These are phyloP conservation scores for Cactoblastis cactorum DNA, from an alignment of 2,888 invertebrate species.

Conservation along the genomic window DNA sequence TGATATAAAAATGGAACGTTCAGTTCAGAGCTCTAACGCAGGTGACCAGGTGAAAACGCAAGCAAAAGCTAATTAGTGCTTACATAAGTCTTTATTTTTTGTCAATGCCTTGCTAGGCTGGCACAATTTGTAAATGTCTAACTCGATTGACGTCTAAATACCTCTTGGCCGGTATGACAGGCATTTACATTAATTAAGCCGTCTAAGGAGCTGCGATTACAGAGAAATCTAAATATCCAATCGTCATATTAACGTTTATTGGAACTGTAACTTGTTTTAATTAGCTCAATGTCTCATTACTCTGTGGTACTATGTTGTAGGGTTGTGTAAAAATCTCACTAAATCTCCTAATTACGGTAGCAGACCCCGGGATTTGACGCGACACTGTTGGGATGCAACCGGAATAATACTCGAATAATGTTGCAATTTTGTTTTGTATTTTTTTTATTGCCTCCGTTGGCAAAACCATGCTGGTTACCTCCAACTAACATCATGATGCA, in stretches of 20 bases:
- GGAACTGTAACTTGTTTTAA: conserved; percentile 8
- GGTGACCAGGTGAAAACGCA: too few species aligned
- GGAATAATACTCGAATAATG: too few species aligned
- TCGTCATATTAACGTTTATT: conserved; percentile 6
- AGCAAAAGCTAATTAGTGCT: too few species aligned
- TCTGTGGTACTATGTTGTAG: background rate
- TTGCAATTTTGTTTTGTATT: too few species aligned
- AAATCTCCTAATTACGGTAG: too few species aligned
- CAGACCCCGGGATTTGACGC: too few species aligned
- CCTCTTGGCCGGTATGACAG: background rate
- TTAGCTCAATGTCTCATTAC: conserved; percentile 15
- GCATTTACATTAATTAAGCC: conserved; percentile 9
- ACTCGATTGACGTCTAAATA: conserved; percentile 1
- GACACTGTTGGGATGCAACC: too few species aligned
- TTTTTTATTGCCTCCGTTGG: too few species aligned
- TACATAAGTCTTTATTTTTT: background rate
- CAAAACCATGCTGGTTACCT: too few species aligned
- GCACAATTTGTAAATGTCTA: background rate
- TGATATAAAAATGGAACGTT: too few species aligned
- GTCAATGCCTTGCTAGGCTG: background rate
- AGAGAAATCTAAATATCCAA: conserved; percentile 9
- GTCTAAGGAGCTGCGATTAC: conserved; percentile 3
- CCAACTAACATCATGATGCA: too few species aligned
- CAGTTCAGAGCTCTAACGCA: too few species aligned
- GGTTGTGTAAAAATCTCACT: background rate